Base-by-base conservation (phyloP, 2,113 vertebrate genomes). In the Tautogolabrus adspersus region DNA sequence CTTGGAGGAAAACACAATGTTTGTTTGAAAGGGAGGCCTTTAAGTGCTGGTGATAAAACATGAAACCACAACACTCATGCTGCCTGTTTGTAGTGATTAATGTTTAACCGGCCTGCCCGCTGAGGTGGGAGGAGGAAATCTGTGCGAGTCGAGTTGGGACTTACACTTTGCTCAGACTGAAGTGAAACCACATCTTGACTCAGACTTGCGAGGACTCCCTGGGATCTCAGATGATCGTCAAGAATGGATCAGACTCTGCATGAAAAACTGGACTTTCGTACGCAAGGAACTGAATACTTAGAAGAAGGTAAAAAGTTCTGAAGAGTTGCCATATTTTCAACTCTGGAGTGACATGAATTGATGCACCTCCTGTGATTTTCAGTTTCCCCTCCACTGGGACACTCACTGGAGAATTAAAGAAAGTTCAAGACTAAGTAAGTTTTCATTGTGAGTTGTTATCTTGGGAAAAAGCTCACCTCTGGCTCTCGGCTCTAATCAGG, bases 91-190 rank as follows among this genome's bases (percentile, higher is more conserved):
- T 37, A 0, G 3, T 61, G 92, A 79, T 93, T 93, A 93, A 94
- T 92, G 85, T 92, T 92, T 93, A 94, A 93, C 93, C 16, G 67
- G 62, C 83, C 84, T 80, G 77, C 86, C 83, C 81, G 80, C 37
- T 1, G 66, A 6, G 37, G 75, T 64, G 83, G 87, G 85, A 87
- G 89, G 85, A 88, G 88, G 77, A 77, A 73, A 76, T 71, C 7
- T 68, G 57, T 70, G 62, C 47, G 54, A 70, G 55, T 57, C 65
- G 8, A 68, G 61, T 59, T 75, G 68, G 77, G 19, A 65, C 46
- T 16, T 22, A 87, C 60, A 78, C 72, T 81, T 60, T 58, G 21
- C 75, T 81, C 66, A 69, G 55, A 70, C 52, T 10, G 66, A 74
- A 77, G 51, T 60, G 57, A 83, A 87, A 85, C 56, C 72, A 57